Percentiles rank a stretch among this genome's conserved stretches.
These are phyloP conservation scores for Sebastes kiyomatsui DNA, from an alignment of 2,797 vertebrate species.

Conservation along the genomic window DNA sequence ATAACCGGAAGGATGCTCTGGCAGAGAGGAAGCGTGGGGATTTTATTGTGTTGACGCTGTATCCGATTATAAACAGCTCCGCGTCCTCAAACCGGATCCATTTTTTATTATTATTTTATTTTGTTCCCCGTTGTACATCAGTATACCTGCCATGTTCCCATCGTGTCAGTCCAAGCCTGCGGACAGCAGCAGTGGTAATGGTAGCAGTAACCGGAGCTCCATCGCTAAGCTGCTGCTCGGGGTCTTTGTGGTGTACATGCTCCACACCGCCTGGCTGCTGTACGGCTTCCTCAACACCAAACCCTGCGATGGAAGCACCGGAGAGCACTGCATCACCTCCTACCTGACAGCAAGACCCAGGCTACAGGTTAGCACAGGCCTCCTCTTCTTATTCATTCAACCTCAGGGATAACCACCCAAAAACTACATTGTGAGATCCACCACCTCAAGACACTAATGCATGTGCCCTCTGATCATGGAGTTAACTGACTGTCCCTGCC, in stretches of 20 bases:
- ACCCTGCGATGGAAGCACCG: conserved; percentile 82
- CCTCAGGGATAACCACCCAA: not conserved
- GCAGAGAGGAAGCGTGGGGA: conserved; percentile 35
- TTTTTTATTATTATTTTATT: not conserved
- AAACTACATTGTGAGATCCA: not conserved
- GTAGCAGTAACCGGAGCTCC: conserved; percentile 76
- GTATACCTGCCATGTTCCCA: conserved; percentile 71
- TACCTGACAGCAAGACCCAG: conserved; percentile 88
- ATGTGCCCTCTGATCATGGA: not conserved
- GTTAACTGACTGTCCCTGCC: not conserved
- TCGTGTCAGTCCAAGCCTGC: conserved; percentile 77
- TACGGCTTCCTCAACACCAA: conserved; percentile 94
- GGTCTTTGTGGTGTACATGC: conserved; percentile 91
- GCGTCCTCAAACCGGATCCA: not conserved
- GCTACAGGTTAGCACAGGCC: conserved; percentile 84
- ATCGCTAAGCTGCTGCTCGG: conserved; percentile 90
- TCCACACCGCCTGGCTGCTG: conserved; percentile 95
- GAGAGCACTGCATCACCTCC: conserved; percentile 86
- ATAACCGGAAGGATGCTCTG: conserved; percentile 71
- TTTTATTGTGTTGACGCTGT: conserved; percentile 1
- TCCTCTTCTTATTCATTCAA: not conserved
- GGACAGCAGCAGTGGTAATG: conserved; percentile 50
- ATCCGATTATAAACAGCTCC: not conserved
- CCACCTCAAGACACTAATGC: not conserved
- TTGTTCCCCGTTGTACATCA: no score